These are phyloP conservation scores for Steinernema scapterisci DNA, from an alignment of 2,888 invertebrate genomes.

Conservation along the genomic window DNA sequence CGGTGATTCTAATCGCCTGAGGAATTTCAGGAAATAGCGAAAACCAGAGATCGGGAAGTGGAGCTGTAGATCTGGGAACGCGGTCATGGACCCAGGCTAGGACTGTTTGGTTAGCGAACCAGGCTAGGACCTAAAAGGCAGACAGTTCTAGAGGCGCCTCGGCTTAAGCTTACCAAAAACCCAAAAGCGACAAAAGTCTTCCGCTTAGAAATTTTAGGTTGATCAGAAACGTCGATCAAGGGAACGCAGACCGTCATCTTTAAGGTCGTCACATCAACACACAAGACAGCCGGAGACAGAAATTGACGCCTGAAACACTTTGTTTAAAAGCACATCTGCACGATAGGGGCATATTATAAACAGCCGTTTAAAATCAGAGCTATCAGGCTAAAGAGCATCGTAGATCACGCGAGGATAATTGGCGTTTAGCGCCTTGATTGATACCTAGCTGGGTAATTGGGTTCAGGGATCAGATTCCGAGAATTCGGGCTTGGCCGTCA, in stretches of 20 bases:
- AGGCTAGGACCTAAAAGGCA: conserved; percentile 51
- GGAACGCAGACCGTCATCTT: background rate
- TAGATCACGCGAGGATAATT: background rate
- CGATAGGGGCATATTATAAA: background rate
- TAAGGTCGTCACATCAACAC: background rate
- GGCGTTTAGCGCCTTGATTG: background rate
- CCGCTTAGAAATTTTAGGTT: conserved; percentile 39
- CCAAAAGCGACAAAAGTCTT: conserved; percentile 47
- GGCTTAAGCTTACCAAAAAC: conserved; percentile 48
- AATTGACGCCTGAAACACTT: background rate
- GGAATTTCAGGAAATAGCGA: conserved; percentile 59
- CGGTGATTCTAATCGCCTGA: conserved; percentile 57
- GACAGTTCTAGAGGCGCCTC: too few species aligned
- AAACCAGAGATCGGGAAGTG: conserved; percentile 65
- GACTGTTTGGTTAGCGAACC: conserved; percentile 58
- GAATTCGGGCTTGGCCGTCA: too few species aligned
- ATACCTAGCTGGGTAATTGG: too few species aligned
- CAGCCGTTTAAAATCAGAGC: background rate
- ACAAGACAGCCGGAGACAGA: background rate
- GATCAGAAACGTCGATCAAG: background rate
- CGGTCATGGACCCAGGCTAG: conserved; percentile 65
- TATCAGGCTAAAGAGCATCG: background rate
- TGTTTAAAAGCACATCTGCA: background rate
- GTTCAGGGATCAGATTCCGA: too few species aligned
- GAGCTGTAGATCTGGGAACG: conserved; percentile 55